A percentile compares a stretch with the other conserved stretches of the same genome.
These are phyloP conservation scores for Thamnaconus septentrionalis DNA, from an alignment of 2,113 vertebrate species.

Conservation along the genomic window DNA sequence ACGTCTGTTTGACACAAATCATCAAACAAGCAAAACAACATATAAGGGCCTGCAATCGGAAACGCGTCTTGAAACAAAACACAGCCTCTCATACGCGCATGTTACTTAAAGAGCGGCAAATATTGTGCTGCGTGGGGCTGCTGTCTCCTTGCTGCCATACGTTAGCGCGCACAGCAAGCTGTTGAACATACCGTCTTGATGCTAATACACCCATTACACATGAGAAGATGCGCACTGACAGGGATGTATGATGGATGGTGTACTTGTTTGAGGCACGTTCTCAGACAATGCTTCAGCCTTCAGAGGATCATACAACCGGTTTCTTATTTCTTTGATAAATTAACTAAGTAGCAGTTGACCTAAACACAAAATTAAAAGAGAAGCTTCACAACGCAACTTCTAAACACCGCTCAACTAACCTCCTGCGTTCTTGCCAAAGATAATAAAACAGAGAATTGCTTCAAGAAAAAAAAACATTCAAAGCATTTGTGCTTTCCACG, in stretches of 20 bases:
- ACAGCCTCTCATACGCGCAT: neutral
- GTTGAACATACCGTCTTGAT: conserved; percentile 32
- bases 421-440: no score
- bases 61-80: no score
- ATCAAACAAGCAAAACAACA: no score
- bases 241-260: conserved; percentile 8
- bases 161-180: conserved; percentile 24
- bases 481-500: conserved; percentile 56
- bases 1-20: conserved; percentile 30
- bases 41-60: no score
- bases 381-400: no score
- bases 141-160: conserved; percentile 23
- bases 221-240: conserved; percentile 4
- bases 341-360: no score
- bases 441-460: conserved; percentile 16
- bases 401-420: no score
- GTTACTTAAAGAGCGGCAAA: conserved; percentile 15
- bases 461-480: conserved; percentile 45
- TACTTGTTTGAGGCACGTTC: no score
- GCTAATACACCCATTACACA: conserved; percentile 38
- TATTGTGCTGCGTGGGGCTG: conserved; percentile 8
- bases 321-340: conserved; percentile 1
- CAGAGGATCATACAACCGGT: conserved; percentile 6
- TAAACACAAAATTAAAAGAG: no score
- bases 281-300: conserved; percentile 4